Percentiles rank a stretch among this genome's conserved stretches.
Evolutionary conservation across 2,888 invertebrate species (phyloP).

Genomic region (Perizoma flavofasciatum): DNA sequence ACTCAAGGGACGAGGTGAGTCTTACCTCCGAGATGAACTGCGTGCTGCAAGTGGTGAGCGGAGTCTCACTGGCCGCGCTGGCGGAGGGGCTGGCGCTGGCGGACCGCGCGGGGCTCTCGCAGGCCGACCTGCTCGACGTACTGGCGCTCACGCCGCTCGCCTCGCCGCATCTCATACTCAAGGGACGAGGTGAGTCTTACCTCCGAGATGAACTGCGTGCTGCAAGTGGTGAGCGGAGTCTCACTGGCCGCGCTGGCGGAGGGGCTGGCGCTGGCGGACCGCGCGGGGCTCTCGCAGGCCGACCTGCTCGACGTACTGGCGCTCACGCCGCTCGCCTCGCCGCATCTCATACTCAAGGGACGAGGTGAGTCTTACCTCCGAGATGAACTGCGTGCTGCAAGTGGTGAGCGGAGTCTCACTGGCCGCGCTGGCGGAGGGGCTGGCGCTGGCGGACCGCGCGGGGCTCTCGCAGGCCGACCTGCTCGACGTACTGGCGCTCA

Average conservation of each 20-base stretch:
- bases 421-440: conserved; percentile 94
- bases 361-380: conserved; percentile 62
- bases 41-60: conserved; percentile 94
- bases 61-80: conserved; percentile 94
- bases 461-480: conserved; percentile 95
- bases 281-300: conserved; percentile 94
- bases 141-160: conserved; percentile 92
- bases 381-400: background rate
- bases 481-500: conserved; percentile 93
- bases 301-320: conserved; percentile 95
- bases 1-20: conserved; percentile 88
- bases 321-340: conserved; percentile 92
- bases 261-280: conserved; percentile 96
- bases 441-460: conserved; percentile 96
- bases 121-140: conserved; percentile 95
- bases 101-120: conserved; percentile 94
- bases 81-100: conserved; percentile 97
- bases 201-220: conserved; percentile 95
- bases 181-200: conserved; percentile 85
- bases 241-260: conserved; percentile 96
- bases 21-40: conserved; percentile 92
- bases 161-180: conserved; percentile 92
- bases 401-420: background rate
- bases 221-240: conserved; percentile 95
- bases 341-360: conserved; percentile 93